Evolutionary conservation across 1,140 invertebrate species (phyloP).

Genomic region (Antheraea mylitta): DNA sequence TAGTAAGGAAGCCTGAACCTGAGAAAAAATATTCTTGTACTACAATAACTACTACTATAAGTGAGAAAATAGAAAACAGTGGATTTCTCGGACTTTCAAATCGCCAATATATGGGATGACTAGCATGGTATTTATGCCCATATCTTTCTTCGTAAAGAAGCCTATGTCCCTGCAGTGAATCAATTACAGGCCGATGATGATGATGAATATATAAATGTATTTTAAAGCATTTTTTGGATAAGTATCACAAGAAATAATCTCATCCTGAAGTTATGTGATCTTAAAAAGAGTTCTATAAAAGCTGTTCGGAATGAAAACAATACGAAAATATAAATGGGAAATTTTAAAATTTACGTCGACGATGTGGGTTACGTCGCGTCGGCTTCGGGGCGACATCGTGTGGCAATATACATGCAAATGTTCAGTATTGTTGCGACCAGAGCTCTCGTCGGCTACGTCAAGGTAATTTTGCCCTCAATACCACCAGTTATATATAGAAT

Average conservation of each 20-base stretch:
- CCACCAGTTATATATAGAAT: not conserved
- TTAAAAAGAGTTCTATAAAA: not conserved
- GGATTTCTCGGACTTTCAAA: no score
- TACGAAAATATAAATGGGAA: not conserved
- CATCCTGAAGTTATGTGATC: not conserved
- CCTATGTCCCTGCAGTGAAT: no score
- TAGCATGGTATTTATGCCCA: no score
- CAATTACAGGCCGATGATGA: no score
- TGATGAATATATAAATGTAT: no score
- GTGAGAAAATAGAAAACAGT: no score
- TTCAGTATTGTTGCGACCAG: slow-evolving; percentile 1
- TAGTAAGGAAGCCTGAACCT: no score
- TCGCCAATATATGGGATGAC: no score
- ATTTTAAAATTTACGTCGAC: slow-evolving; percentile 1
- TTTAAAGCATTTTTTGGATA: no score
- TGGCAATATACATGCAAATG: slow-evolving; percentile 3
- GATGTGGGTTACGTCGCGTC: not conserved
- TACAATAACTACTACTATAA: no score
- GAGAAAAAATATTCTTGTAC: no score
- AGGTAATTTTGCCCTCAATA: not conserved
- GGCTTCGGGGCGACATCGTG: not conserved
- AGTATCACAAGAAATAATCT: not conserved
- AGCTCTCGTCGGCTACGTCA: not conserved
- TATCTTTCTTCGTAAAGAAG: no score
- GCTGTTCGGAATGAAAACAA: not conserved